These are phyloP conservation scores for Neoitamus cyanurus DNA, from an alignment of 2,888 invertebrate species.

Conservation along the genomic window DNA sequence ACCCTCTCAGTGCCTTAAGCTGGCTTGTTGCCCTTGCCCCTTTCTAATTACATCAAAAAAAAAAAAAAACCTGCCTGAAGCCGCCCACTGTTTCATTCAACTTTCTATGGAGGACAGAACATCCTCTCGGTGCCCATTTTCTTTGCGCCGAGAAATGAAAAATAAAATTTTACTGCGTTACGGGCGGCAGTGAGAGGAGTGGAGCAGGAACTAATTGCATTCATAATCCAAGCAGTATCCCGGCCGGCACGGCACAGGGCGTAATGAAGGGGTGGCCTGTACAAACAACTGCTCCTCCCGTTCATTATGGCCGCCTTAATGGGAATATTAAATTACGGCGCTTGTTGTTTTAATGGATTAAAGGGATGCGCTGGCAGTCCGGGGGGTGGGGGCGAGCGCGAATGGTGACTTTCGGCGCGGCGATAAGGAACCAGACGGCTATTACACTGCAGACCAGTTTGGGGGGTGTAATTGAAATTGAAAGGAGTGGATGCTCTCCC, in stretches of 20 bases:
- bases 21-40: neutral
- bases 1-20: too few species aligned
- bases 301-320: slow-evolving; percentile 59
- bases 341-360: slow-evolving; percentile 59
- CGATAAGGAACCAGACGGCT: neutral
- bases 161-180: slow-evolving; percentile 36
- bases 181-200: neutral
- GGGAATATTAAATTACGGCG: slow-evolving; percentile 66
- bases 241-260: neutral
- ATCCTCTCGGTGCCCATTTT: neutral
- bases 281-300: slow-evolving; percentile 49
- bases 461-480: neutral
- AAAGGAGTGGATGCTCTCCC: neutral
- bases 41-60: neutral
- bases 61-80: neutral
- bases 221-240: slow-evolving; percentile 29
- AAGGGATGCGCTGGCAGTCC: neutral
- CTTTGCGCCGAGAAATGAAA: neutral
- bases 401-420: neutral
- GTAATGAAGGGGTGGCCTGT: slow-evolving; percentile 37
- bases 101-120: neutral
- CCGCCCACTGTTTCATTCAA: neutral
- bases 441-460: neutral
- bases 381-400: neutral
- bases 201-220: slow-evolving; percentile 32